Evolutionary conservation across 2,888 invertebrate species (phyloP).

Genomic region (Aleiodes testaceus): DNA sequence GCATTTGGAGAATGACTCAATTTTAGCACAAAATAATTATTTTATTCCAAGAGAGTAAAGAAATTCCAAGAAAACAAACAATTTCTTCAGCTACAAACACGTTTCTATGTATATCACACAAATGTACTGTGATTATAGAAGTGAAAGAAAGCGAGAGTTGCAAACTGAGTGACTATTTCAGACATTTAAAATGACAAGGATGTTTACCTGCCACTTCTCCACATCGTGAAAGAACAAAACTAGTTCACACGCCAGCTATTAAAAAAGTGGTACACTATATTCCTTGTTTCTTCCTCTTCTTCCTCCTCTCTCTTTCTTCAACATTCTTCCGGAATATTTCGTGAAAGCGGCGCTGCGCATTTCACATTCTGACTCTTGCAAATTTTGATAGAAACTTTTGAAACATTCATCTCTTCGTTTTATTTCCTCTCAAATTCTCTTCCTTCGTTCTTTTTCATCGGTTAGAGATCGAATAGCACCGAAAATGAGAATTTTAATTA

Average conservation of each 20-base stretch:
- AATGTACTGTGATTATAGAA: background rate
- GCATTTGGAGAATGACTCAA: too few relatives aligned
- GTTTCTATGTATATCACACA: background rate
- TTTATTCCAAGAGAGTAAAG: too few relatives aligned
- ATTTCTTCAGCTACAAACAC: background rate
- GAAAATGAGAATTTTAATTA: too few relatives aligned
- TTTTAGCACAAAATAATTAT: too few relatives aligned
- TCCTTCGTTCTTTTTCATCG: background rate
- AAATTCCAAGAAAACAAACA: background rate
- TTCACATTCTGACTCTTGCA: background rate
- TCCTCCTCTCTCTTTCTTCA: slow-evolving; percentile 3
- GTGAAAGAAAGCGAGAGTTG: slow-evolving; percentile 5
- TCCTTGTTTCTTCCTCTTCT: slow-evolving; percentile 23
- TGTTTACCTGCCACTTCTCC: background rate
- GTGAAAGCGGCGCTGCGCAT: slow-evolving; percentile 37
- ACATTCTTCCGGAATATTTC: slow-evolving; percentile 31
- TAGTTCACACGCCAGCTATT: slow-evolving; percentile 11
- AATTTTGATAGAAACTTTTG: background rate
- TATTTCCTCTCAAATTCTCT: background rate
- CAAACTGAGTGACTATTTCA: background rate
- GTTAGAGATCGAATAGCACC: too few relatives aligned
- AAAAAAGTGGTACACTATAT: slow-evolving; percentile 5
- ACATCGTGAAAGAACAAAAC: background rate
- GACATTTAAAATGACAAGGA: slow-evolving; percentile 10
- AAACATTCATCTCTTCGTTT: background rate